A percentile compares a stretch with the other conserved stretches of the same genome.
Conservation (phyloP, 2,797 vertebrate species). For the Anabas testudineus region DNA sequence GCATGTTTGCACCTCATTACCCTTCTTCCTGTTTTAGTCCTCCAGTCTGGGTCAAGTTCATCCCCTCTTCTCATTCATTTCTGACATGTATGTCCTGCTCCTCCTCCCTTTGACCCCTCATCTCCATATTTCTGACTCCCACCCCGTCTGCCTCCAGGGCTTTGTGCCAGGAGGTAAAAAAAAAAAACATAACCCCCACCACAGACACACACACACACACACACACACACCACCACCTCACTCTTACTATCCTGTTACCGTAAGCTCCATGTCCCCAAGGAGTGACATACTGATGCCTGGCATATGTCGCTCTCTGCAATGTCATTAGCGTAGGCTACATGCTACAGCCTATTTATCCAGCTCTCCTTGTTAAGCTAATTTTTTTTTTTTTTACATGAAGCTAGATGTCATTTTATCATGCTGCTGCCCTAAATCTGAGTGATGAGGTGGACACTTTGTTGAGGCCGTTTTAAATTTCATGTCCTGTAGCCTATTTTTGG, state of each 20-base stretch:
- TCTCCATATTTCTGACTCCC: constrained; percentile 46
- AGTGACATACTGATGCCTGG: constrained; percentile 81
- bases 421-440: constrained; percentile 70
- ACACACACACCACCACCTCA: constrained; percentile 39
- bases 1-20: constrained; percentile 84
- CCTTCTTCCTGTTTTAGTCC: constrained; percentile 74
- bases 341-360: constrained; percentile 70
- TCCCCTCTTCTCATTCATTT: constrained; percentile 71
- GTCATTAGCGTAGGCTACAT: constrained; percentile 74
- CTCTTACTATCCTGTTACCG: constrained; percentile 80
- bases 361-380: constrained; percentile 73
- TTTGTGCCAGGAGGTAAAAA: constrained; percentile 67
- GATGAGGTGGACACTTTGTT: constrained; percentile 61
- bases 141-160: constrained; percentile 52
- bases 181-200: constrained; percentile 45
- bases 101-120: constrained; percentile 64
- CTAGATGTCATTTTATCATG: constrained; percentile 74
- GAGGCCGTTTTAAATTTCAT: constrained; percentile 47
- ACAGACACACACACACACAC: constrained; percentile 6
- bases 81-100: constrained; percentile 59
- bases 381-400: constrained; percentile 66
- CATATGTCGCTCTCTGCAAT: constrained; percentile 78
- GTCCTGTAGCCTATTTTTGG: constrained; percentile 55
- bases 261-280: constrained; percentile 78
- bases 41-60: constrained; percentile 84